Conservation (phyloP, 2,888 invertebrate genomes). For the Drepanosiphum platanoidis region DNA sequence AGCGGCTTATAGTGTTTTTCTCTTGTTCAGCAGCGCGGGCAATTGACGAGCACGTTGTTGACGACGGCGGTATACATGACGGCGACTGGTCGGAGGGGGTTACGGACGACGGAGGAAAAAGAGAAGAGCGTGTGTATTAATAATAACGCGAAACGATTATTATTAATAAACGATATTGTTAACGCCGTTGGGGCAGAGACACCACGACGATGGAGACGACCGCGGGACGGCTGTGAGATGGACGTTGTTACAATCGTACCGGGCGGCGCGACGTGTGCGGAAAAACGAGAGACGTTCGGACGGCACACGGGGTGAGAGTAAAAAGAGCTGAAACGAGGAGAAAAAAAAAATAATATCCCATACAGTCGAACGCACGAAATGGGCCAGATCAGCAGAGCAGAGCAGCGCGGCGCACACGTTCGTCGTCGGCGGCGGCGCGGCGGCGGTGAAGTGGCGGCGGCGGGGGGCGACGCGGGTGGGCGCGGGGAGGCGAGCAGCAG, state of each 20-base stretch:
- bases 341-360: slow-evolving; percentile 26
- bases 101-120: neutral
- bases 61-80: slow-evolving; percentile 1
- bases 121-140: too few species aligned
- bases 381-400: slow-evolving; percentile 55
- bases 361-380: slow-evolving; percentile 31
- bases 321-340: neutral
- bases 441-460: neutral
- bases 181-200: neutral
- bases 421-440: neutral
- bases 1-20: too few species aligned
- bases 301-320: slow-evolving; percentile 42
- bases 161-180: neutral
- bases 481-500: neutral
- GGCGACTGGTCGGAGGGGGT: neutral
- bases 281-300: slow-evolving; percentile 45
- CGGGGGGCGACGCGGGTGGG: neutral
- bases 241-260: neutral
- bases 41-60: slow-evolving; percentile 37
- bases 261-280: slow-evolving; percentile 18
- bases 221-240: neutral
- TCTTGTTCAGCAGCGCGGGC: slow-evolving; percentile 25
- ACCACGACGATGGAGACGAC: neutral
- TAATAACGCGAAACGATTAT: too few species aligned
- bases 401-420: slow-evolving; percentile 39